Evolutionary conservation across 2,888 invertebrate genomes (phyloP).

Genomic region (Boloria selene): DNA sequence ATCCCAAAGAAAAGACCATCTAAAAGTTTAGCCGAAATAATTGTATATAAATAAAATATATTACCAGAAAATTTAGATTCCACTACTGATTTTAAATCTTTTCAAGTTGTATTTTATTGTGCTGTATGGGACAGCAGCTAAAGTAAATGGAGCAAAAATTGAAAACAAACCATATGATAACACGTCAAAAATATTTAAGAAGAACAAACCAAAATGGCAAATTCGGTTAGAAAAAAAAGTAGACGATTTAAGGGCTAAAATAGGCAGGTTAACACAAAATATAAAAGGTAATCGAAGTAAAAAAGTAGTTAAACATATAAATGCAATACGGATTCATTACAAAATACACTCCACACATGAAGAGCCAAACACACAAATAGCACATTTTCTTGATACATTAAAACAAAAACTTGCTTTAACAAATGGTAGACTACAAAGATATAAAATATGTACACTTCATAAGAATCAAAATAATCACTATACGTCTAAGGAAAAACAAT

Average conservation of each 20-base stretch:
- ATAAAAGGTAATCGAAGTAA: constrained; percentile 26
- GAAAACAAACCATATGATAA: not conserved
- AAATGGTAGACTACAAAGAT: constrained; percentile 25
- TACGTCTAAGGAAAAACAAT: constrained; percentile 31
- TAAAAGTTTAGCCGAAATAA: not conserved
- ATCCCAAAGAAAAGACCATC: constrained; percentile 1
- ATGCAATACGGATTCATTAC: constrained; percentile 20
- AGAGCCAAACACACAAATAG: constrained; percentile 15
- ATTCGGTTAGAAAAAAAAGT: constrained; percentile 31
- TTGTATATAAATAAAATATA: constrained; percentile 1
- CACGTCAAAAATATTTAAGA: not conserved
- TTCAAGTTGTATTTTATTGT: constrained; percentile 19
- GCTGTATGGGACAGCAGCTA: constrained; percentile 23
- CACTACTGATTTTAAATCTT: not conserved
- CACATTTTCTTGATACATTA: constrained; percentile 27
- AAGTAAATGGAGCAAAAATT: constrained; percentile 11
- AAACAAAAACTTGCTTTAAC: constrained; percentile 31
- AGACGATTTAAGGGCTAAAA: constrained; percentile 26
- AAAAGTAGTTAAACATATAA: constrained; percentile 16
- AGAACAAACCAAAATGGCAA: constrained; percentile 31
- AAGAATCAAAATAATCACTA: constrained; percentile 36
- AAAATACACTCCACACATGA: constrained; percentile 28
- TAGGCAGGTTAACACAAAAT: constrained; percentile 30
- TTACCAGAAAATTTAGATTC: not conserved
- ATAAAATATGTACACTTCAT: constrained; percentile 29